Conservation (phyloP, 35 echinoderm and acorn worm species). For the Ptychodera flava region DNA sequence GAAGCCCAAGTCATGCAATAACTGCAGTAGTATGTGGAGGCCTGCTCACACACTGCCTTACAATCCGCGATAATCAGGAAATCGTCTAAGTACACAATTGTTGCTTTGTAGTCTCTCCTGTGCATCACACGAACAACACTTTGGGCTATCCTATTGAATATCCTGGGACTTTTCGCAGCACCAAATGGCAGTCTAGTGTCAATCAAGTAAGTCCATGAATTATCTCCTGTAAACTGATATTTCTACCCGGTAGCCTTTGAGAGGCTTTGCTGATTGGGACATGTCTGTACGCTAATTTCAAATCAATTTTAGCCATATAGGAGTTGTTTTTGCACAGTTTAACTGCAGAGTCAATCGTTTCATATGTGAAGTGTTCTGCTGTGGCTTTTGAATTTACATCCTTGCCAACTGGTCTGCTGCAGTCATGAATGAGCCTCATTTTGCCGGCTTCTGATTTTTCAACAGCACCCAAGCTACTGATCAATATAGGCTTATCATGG, state of each 20-base stretch:
- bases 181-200: not conserved
- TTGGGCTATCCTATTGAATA: not conserved
- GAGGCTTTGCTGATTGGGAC: not conserved
- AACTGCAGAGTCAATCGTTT: not conserved
- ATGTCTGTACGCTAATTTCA: not conserved
- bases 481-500: not conserved
- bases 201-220: not conserved
- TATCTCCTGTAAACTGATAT: not conserved
- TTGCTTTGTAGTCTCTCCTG: not conserved
- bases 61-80: not conserved
- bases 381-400: not conserved
- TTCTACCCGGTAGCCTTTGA: not conserved
- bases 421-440: not conserved
- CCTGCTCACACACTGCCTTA: not conserved
- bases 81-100: not conserved
- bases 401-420: not conserved
- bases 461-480: not conserved
- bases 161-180: not conserved
- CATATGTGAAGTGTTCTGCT: not conserved
- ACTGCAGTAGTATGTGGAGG: not conserved
- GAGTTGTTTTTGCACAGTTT: not conserved
- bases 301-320: not conserved
- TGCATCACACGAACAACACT: not conserved
- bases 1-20: not conserved
- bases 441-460: not conserved